A percentile compares a stretch with the other conserved stretches of the same genome.
Conservation (phyloP, 2,797 vertebrate species). For the Danio kyathit region DNA sequence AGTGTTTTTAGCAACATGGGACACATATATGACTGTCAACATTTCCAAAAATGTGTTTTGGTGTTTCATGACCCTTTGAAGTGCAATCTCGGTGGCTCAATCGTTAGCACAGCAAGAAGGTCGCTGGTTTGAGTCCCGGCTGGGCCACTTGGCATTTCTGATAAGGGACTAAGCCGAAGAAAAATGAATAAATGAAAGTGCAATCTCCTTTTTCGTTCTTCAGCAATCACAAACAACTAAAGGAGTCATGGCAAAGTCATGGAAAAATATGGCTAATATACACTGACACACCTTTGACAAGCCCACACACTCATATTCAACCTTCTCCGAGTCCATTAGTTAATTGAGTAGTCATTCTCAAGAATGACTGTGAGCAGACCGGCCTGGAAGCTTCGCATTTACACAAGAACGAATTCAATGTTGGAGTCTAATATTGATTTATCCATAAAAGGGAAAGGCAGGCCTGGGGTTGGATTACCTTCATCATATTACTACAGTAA, state of each 20-base stretch:
- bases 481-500: constrained; percentile 62
- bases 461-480: constrained; percentile 55
- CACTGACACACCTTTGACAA: no score
- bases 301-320: not conserved
- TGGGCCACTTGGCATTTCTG: no score
- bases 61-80: no score
- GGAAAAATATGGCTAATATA: not conserved
- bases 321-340: constrained; percentile 43
- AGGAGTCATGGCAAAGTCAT: not conserved
- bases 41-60: no score
- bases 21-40: no score
- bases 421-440: constrained; percentile 61
- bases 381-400: constrained; percentile 52
- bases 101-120: no score
- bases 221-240: not conserved
- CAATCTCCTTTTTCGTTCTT: not conserved
- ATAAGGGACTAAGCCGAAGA: no score
- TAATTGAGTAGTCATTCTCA: constrained; percentile 40
- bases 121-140: no score
- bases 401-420: constrained; percentile 59
- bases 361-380: constrained; percentile 38
- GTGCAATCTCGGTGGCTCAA: no score
- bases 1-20: no score
- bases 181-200: no score
- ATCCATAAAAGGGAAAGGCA: constrained; percentile 61